These are phyloP conservation scores for Ginglymostoma cirratum DNA, from an alignment of 2,113 vertebrate species.

Conservation along the genomic window DNA sequence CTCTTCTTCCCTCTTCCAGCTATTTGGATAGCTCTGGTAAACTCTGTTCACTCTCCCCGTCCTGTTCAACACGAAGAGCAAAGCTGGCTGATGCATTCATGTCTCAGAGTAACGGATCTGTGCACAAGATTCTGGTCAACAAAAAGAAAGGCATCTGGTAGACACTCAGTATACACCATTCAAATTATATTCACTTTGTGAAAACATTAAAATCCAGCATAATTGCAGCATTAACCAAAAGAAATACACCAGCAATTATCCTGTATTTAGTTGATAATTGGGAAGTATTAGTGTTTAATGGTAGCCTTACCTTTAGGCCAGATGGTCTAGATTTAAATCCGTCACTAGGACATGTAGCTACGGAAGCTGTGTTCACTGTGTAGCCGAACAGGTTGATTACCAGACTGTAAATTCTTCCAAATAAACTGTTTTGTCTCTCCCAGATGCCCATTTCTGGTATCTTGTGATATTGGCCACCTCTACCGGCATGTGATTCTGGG, in stretches of 20 bases:
- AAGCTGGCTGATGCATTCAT: not conserved
- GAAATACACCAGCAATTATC: not conserved
- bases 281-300: no score
- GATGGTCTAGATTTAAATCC: no score
- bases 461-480: no score
- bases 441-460: no score
- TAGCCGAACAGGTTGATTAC: no score
- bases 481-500: no score
- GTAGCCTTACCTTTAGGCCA: no score
- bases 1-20: not conserved
- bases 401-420: no score
- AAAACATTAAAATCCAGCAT: not conserved
- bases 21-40: not conserved
- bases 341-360: no score
- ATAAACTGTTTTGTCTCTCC: no score
- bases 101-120: not conserved
- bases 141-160: not conserved
- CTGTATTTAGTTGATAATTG: not conserved
- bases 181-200: not conserved
- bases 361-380: no score
- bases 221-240: not conserved
- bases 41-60: not conserved
- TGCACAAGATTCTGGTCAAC: no score
- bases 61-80: not conserved
- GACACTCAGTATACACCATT: not conserved